phyloP scores from a whole-genome alignment of 2,888 invertebrate species.

The Rugalucina vietnamica region DNA sequence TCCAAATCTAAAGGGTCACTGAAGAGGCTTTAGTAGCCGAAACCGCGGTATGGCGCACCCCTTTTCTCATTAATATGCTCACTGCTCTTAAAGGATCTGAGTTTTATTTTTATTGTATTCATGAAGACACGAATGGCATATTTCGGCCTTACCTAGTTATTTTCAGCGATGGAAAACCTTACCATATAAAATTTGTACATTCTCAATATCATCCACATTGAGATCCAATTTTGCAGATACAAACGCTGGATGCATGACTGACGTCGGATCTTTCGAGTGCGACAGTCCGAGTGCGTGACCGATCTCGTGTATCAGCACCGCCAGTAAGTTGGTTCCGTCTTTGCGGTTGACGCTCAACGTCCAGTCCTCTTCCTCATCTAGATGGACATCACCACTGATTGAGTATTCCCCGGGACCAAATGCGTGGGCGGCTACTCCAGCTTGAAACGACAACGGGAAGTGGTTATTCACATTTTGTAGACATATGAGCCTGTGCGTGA shows the following conservation, averaged over 20 bases:
- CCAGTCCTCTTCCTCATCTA: slow-evolving; percentile 67
- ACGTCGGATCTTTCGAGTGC: slow-evolving; percentile 51
- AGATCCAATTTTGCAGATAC: slow-evolving; percentile 48
- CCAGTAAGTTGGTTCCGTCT: slow-evolving; percentile 55
- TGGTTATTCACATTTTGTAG: not conserved
- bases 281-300: slow-evolving; percentile 66
- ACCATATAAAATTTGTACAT: slow-evolving; percentile 62
- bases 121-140: too few species aligned
- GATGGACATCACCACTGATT: slow-evolving; percentile 63
- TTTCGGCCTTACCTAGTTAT: too few species aligned
- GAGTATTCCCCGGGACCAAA: slow-evolving; percentile 60
- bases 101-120: too few species aligned
- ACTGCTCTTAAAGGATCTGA: too few species aligned
- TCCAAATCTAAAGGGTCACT: too few species aligned
- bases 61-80: too few species aligned
- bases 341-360: slow-evolving; percentile 52
- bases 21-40: too few species aligned
- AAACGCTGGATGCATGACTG: slow-evolving; percentile 65
- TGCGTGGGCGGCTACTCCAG: slow-evolving; percentile 62
- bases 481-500: too few species aligned
- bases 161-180: too few species aligned
- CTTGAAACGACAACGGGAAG: too few species aligned
- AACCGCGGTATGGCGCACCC: too few species aligned
- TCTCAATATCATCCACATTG: slow-evolving; percentile 54
- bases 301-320: slow-evolving; percentile 14